Evolutionary conservation across 2,113 vertebrate genomes (phyloP), one percentile per base, ranked within the genome.

Genomic region (Furnarius figulus): DNA sequence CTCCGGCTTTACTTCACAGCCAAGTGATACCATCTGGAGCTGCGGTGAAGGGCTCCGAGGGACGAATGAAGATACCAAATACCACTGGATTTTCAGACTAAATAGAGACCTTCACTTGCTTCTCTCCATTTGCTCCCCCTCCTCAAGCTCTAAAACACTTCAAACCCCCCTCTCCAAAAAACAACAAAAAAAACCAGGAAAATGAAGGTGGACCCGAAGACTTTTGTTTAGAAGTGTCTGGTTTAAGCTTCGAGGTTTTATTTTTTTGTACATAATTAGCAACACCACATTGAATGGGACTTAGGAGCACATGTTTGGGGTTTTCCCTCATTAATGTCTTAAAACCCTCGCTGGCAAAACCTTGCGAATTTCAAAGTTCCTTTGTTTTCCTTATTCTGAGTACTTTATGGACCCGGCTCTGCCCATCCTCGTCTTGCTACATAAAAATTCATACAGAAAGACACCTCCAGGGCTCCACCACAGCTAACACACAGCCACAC

Each of bases 131-230:
- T 72, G 13, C 14, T 63, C 8, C 5, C 30, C 6, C 15, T 44
- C 22, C 18, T 33, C 20, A 20, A 81, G 40, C 24, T 28, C 44
- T 37, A 27, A 47, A 82, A 30, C 12, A 35, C 11, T 73, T 49
- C n/a, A 83, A 23, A 5, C 0, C 2, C 5, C 10, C 14, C 5
- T 12, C 12, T 17, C 4, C 3, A 27, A 72, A 42, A 61, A 49
- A 2, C 27, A 27, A 0, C 24, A 73, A n/a, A n/a, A n/a, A n/a
- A n/a, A n/a, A n/a, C n/a, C 49, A 46, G 10, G 44, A 5, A 62
- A 5, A 50, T 3, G 4, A 61, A 56, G 4, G 37, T 47, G 18
- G 67, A 35, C 6, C 18, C 30, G 3, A 67, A 11, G 1, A 50
- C 9, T 31, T 12, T 23, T 61, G n/a, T 37, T 86, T 89, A 66